Evolutionary conservation across 92 coral and sea anemone genomes (phyloP), one percentile per base, ranked within the genome.

Genomic region (Epizoanthus rinbou): DNA sequence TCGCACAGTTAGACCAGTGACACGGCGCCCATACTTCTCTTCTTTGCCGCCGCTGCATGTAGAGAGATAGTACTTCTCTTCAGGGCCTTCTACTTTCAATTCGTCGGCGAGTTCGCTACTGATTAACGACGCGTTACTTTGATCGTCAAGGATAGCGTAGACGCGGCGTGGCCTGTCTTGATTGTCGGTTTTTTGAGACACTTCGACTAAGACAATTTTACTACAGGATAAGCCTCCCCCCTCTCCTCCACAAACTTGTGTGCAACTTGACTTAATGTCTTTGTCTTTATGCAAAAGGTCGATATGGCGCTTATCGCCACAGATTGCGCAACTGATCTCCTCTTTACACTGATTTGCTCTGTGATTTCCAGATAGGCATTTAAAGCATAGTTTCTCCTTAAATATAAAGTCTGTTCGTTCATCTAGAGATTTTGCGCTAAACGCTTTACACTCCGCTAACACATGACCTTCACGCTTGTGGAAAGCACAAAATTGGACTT

Each of bases 171-270:
- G 11, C 17, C 19, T 37, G 80, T 80, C 70, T 37, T 35, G 87
- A 9, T 43, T 43, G 45, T 57, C 73, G 22, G 43, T 54, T 41
- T 58, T 76, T 9, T 16, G 18, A 8, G 33, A 69, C 58, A 80
- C 78, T 57, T 86, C 89, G 16, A 86, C 89, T 19, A 86, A 75
- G 43, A 79, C 70, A 52, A 80, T 80, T 39, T 86, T 86, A 50
- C 80, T 80, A 62, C 89, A 86, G 10, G 86, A 80, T 21, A 79
- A 58, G 6, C 85, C 86, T 47, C 89, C 85, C 47, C 59, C 84
- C 43, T 60, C 63, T 16, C 22, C 88, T 16, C 53, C 41, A 72
- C 85, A 86, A 21, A 86, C 28, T 10, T 81, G 43, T 33, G 86
- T 86, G 65, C 86, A 86, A 43, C 50, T 8, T 4, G 50, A 43